Percentiles rank a stretch among this genome's conserved stretches.
Evolutionary conservation across 2,888 invertebrate genomes (phyloP).

Genomic region (Epirrhoe tristata): DNA sequence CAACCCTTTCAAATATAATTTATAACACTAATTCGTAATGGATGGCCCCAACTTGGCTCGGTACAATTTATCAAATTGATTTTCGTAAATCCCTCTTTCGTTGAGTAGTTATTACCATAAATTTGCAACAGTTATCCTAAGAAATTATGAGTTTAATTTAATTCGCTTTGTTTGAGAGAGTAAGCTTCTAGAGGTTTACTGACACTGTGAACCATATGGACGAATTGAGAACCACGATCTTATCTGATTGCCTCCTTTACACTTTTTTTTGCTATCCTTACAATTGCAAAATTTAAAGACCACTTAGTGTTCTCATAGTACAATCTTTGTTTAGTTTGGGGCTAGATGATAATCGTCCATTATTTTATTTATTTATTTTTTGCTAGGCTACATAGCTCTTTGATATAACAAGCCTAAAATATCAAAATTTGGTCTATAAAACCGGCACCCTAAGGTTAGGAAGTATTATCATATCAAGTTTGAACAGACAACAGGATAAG

Average conservation of each 20-base stretch:
- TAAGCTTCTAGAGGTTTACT: slow-evolving; percentile 14
- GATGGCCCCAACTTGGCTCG: slow-evolving; percentile 71
- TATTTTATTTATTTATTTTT: too few relatives aligned
- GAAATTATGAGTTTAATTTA: slow-evolving; percentile 77
- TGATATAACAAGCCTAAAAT: background rate
- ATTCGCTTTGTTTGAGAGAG: slow-evolving; percentile 57
- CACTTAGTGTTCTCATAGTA: too few relatives aligned
- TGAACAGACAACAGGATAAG: slow-evolving; percentile 39
- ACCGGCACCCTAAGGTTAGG: slow-evolving; percentile 19
- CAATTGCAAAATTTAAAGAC: too few relatives aligned
- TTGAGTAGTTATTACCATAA: slow-evolving; percentile 71
- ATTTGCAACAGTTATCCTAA: slow-evolving; percentile 76
- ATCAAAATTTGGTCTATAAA: background rate
- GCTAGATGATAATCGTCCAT: too few relatives aligned
- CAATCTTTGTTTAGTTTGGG: too few relatives aligned
- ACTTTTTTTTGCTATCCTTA: too few relatives aligned
- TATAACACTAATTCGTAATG: slow-evolving; percentile 82
- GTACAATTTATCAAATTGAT: slow-evolving; percentile 82
- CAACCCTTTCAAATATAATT: slow-evolving; percentile 83
- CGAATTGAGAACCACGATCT: background rate
- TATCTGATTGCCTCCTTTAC: background rate
- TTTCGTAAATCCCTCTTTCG: slow-evolving; percentile 70
- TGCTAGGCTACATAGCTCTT: background rate
- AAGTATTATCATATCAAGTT: slow-evolving; percentile 30
- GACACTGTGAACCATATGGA: background rate